Evolutionary conservation across 1,140 invertebrate species (phyloP).

Genomic region (Ips typographus): DNA sequence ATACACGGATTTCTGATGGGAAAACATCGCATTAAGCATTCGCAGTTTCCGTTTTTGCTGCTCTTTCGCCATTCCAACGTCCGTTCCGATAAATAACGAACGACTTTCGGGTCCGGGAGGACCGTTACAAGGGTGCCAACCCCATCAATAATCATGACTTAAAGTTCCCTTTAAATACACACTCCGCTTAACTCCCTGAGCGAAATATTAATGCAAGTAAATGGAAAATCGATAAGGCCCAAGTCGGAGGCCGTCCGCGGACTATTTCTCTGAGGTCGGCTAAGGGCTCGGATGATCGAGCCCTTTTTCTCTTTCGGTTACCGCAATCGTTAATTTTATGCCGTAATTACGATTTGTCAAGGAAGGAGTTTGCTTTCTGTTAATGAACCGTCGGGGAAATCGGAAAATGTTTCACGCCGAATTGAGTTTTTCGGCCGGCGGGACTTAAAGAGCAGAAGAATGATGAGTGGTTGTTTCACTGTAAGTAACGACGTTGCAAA

Average conservation of each 20-base stretch:
- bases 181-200: slow-evolving; percentile 47
- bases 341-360: slow-evolving; percentile 30
- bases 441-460: too few relatives aligned
- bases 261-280: slow-evolving; percentile 30
- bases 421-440: too few relatives aligned
- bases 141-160: slow-evolving; percentile 49
- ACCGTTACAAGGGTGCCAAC: slow-evolving; percentile 44
- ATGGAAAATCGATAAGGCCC: slow-evolving; percentile 47
- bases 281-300: slow-evolving; percentile 25
- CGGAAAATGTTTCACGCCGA: not conserved
- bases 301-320: slow-evolving; percentile 17
- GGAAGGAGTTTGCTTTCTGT: not conserved
- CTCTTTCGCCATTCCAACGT: slow-evolving; percentile 37
- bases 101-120: slow-evolving; percentile 40
- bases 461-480: too few relatives aligned
- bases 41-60: slow-evolving; percentile 36
- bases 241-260: slow-evolving; percentile 25
- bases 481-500: too few relatives aligned
- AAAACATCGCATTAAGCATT: slow-evolving; percentile 29
- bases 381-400: slow-evolving; percentile 1
- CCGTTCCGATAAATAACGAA: slow-evolving; percentile 46
- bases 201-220: slow-evolving; percentile 49
- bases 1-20: slow-evolving; percentile 14
- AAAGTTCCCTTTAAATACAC: slow-evolving; percentile 48
- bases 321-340: slow-evolving; percentile 31